These are phyloP conservation scores for Heliconius charithonia DNA, from an alignment of 2,888 invertebrate species.

Conservation along the genomic window DNA sequence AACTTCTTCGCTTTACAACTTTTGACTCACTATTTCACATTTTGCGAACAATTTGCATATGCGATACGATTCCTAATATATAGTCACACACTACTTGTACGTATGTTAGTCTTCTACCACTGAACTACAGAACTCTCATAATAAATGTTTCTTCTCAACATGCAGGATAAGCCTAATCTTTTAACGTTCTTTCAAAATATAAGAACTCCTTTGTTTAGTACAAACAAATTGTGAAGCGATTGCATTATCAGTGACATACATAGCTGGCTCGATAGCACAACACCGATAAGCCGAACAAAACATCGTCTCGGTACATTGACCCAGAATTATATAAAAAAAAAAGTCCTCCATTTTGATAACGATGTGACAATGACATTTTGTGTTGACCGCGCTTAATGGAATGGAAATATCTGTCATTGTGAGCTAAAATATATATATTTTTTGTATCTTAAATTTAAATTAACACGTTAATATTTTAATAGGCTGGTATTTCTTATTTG, in stretches of 20 bases:
- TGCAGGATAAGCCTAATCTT: conserved; percentile 25
- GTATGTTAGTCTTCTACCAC: not conserved
- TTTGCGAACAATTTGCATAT: not conserved
- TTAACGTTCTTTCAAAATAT: conserved; percentile 39
- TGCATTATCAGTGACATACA: conserved; percentile 78
- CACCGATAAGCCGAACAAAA: conserved; percentile 79
- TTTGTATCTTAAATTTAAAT: not conserved
- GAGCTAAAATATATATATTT: not conserved
- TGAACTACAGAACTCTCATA: conserved; percentile 5
- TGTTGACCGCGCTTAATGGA: conserved; percentile 56
- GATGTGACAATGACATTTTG: conserved; percentile 79
- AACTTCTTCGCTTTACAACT: conserved; percentile 19
- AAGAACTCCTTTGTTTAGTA: conserved; percentile 59
- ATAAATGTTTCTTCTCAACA: not conserved
- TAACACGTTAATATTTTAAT: not conserved
- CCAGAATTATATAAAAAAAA: conserved; percentile 81
- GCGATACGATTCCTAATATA: conserved; percentile 1
- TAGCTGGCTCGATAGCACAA: conserved; percentile 71
- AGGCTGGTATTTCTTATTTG: not conserved
- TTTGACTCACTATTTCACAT: conserved; percentile 18
- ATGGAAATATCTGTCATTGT: conserved; percentile 28
- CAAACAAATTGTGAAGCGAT: conserved; percentile 64
- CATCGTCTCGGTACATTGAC: conserved; percentile 81
- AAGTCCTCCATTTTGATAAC: conserved; percentile 78
- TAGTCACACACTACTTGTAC: not conserved